Evolutionary conservation across 2,113 vertebrate species (phyloP), one percentile per base, ranked within the genome.

Genomic region (Elephantulus edwardii): DNA sequence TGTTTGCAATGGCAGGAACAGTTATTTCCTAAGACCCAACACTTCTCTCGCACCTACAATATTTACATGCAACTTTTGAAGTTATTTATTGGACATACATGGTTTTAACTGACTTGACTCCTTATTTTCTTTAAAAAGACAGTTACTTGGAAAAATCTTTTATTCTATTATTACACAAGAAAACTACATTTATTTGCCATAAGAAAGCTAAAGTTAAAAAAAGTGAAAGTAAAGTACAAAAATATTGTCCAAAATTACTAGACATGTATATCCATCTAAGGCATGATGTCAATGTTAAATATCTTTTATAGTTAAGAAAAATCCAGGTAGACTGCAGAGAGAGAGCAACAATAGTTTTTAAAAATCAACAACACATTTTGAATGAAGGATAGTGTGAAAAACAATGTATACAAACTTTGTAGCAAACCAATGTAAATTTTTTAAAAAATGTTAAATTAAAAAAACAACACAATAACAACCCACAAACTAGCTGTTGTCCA

Each of bases 141-240:
- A 62, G 22, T 35, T 52, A 60, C 22, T 46, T 91, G 52, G 52
- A 91, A 72, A 38, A 62, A 79, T 81, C 12, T 86, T 91, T 88
- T 50, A 88, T 42, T 26, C 16, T 68, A 22, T 77, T 30, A 81
- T 48, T 81, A 79, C 6, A 54, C 14, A 28, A 48, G 20, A 64
- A 79, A 90, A 79, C 19, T 46, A n/a, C 40, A 83, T 87, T 68
- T 64, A 85, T 6, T 82, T 68, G 42, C 24, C 11, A 30, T 35
- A 77, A 88, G 74, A 40, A 33, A 68, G 26, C 33, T 62, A 62
- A n/a, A n/a, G n/a, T n/a, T n/a, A n/a, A n/a, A n/a, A n/a, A n/a
- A n/a, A n/a, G 12, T 20, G 40, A 88, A 84, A 75, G 72, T 33
- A 54, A 90, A 71, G 30, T 58, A n/a, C 71, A 35, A 60, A 79